Evolutionary conservation across 2,113 vertebrate genomes (phyloP), one percentile per base, ranked within the genome.

Genomic region (Oreocharis arfaki): DNA sequence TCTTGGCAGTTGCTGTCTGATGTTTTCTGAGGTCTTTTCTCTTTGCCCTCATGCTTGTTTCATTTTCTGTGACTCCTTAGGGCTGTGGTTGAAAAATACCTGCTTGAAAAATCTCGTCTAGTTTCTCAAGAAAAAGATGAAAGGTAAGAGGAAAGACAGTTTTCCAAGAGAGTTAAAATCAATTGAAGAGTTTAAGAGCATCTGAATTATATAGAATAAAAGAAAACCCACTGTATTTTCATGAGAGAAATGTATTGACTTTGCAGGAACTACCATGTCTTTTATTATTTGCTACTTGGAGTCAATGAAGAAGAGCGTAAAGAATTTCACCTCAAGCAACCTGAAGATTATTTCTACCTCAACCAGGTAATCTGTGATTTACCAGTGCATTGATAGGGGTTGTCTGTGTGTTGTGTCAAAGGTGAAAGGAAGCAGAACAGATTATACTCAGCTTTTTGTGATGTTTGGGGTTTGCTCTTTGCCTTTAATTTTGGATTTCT

Each of bases 281-380:
- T 99, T 97, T 99, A 99, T 97, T 99, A 99, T 95, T 98, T 99
- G 97, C 97, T 99, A 89, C 98, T 99, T 77, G 99, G 99, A 16
- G 99, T 98, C 77, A 99, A 93, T 8, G 98, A 98, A 71, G 99
- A 99, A 41, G 99, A 99, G 56, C 98, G 98, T 67, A 98, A 98
- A 93, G 99, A 99, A 97, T 99, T 99, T 97, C 99, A 99, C 96
- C 98, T 99, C 96, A 98, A 98, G 95, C 98, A 99, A 94, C 99
- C 99, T 57, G 98, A 99, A 98, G 99, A 99, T 87, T 99, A 99
- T 98, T 98, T 98, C 98, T 99, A 99, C 99, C 99, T 99, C 99
- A 99, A 99, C 95, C 99, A 99, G 99, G 99, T 99, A 96, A 95
- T 67, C 30, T 69, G 27, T 78, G 50, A 13, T 92, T 70, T 89